phyloP scores from a whole-genome alignment of 1,140 invertebrate species.

The Coelopa frigida region DNA sequence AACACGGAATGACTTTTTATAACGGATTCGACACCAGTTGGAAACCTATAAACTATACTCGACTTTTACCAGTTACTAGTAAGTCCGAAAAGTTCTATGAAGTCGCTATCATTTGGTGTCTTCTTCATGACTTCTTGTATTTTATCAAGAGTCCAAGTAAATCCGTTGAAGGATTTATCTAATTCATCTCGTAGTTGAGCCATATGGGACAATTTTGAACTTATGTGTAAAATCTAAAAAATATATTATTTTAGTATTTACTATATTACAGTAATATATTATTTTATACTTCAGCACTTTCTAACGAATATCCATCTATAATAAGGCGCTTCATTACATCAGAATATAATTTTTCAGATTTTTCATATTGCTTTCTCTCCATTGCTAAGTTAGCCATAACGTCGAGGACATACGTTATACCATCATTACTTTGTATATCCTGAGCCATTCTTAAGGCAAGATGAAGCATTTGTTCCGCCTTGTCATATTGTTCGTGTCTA shows the following conservation, averaged over 20 bases:
- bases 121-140: too few relatives aligned
- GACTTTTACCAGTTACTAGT: too few relatives aligned
- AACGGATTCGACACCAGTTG: too few relatives aligned
- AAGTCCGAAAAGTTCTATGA: too few relatives aligned
- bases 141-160: too few relatives aligned
- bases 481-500: slow-evolving; percentile 66
- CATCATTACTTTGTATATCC: slow-evolving; percentile 63
- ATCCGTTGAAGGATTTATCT: too few relatives aligned
- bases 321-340: slow-evolving; percentile 71
- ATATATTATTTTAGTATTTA: neutral
- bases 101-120: too few relatives aligned
- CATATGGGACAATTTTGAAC: slow-evolving; percentile 60
- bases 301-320: slow-evolving; percentile 55
- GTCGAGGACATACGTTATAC: slow-evolving; percentile 80
- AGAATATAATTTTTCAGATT: slow-evolving; percentile 77
- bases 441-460: slow-evolving; percentile 75
- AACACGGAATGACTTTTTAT: too few relatives aligned
- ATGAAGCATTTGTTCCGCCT: slow-evolving; percentile 78
- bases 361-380: slow-evolving; percentile 62
- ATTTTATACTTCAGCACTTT: slow-evolving; percentile 62
- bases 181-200: slow-evolving; percentile 52
- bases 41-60: too few relatives aligned
- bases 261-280: neutral
- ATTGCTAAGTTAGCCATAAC: slow-evolving; percentile 83
- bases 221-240: slow-evolving; percentile 42